Conservation (phyloP, 1,140 invertebrate species). For the Augochlora pura region DNA sequence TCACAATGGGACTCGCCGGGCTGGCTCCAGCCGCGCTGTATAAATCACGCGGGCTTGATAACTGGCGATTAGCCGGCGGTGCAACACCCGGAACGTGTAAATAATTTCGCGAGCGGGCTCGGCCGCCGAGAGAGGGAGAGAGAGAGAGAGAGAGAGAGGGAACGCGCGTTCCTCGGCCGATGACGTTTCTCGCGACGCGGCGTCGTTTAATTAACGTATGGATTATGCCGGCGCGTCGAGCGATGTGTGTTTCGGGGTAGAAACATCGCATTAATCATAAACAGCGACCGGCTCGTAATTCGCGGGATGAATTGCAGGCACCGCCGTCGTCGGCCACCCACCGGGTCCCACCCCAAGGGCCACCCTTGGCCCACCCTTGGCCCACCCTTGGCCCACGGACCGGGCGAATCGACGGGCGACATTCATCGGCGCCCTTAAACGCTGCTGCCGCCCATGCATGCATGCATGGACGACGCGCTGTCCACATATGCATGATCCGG, state of each 20-base stretch:
- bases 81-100: slow-evolving; percentile 24
- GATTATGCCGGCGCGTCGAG: slow-evolving; percentile 47
- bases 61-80: slow-evolving; percentile 20
- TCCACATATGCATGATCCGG: slow-evolving; percentile 4
- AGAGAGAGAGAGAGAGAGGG: no score
- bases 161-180: slow-evolving; percentile 40
- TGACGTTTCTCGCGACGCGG: slow-evolving; percentile 47
- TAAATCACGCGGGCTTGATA: background rate
- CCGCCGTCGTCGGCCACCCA: no score
- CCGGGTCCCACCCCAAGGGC: no score
- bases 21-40: no score
- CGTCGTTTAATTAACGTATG: slow-evolving; percentile 62
- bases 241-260: slow-evolving; percentile 36
- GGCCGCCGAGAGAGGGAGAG: no score
- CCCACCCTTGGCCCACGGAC: no score
- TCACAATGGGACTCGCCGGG: background rate
- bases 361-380: no score
- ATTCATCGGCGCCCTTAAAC: slow-evolving; percentile 52
- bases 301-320: slow-evolving; percentile 33
- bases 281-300: slow-evolving; percentile 42
- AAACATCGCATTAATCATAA: slow-evolving; percentile 62
- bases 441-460: background rate
- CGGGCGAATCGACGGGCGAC: slow-evolving; percentile 17
- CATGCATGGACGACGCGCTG: no score
- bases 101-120: slow-evolving; percentile 45